Conservation (phyloP, 37 sponge, comb jelly and placozoan genomes). For the Chondrilla cf. caribensis region DNA sequence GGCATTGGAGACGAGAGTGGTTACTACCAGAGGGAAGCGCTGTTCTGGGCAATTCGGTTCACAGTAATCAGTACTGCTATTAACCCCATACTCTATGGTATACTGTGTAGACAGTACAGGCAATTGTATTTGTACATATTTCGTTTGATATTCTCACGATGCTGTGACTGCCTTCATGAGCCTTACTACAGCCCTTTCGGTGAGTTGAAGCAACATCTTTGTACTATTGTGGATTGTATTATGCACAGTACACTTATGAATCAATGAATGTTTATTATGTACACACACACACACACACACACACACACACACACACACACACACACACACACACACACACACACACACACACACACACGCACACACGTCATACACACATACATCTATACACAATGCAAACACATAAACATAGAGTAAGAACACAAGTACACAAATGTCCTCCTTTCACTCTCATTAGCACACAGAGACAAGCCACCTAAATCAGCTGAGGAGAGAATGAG, state of each 20-base stretch:
- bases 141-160: conserved; percentile 15
- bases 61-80: conserved; percentile 57
- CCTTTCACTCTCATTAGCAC: not conserved
- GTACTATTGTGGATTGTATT: no score
- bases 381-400: not conserved
- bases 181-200: conserved; percentile 32
- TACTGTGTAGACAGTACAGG: conserved; percentile 75
- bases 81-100: conserved; percentile 72
- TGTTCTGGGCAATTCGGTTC: conserved; percentile 76
- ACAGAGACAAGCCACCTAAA: conserved; percentile 14
- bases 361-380: not conserved
- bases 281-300: not conserved
- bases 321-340: not conserved
- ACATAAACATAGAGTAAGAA: not conserved
- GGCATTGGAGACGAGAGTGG: not conserved
- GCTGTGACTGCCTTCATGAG: conserved; percentile 31
- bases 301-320: not conserved
- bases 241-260: not conserved
- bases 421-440: not conserved
- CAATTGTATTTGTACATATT: conserved; percentile 54
- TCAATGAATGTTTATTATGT: not conserved
- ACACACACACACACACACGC: not conserved
- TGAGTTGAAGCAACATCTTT: not conserved
- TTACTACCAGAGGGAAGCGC: not conserved
- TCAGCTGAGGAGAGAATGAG: not conserved